Base-by-base conservation (phyloP, 2,113 vertebrate species). In the Catharus fuscescens region DNA sequence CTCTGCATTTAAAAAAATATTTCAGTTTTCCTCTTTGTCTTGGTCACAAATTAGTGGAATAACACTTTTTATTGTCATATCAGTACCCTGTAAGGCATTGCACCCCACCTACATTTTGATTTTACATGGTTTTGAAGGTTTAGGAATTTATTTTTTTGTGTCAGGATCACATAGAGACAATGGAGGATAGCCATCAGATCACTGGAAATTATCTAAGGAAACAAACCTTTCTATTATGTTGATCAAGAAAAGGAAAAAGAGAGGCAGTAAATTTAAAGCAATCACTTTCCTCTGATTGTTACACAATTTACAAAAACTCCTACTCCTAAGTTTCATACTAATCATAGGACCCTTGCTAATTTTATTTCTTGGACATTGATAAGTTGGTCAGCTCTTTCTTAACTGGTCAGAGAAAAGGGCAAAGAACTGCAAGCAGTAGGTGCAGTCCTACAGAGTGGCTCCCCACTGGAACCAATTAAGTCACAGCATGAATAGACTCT, bases 121-220 rank as follows among this genome's bases (percentile, higher is more conserved):
- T 93, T 95, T 14, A 17, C 8, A 44, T 65, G 14, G 25, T 64
- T 92, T 86, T 82, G 16, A 92, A 38, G 16, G 3, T 9, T 2
- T 47, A 13, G 7, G 12, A 6, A 0, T 23, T 2, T 2, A 0
- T 12, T 2, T 2, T 80, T 61, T 18, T 29, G 21, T 69, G 18
- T 81, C 11, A 73, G 28, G 74, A 62, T 92, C 34, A 56, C 40
- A 48, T 50, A 70, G 38, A 90, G 15, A 88, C 57, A 89, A 47
- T 59, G 91, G 42, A 95, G 36, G 20, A 88, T 44, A 72, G 26
- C 8, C 59, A 93, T 86, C 42, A 92, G 40, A 72, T 93, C 15
- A 44, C 23, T 79, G 45, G 96, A 95, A 97, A 93, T 95, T 97
- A 93, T 57, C 77, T 93, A 86, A 95, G 94, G 86, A 96, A 96